Evolutionary conservation across 2,888 invertebrate genomes (phyloP), one percentile per base, ranked within the genome.

Genomic region (Rhagophthalmus giganteus): DNA sequence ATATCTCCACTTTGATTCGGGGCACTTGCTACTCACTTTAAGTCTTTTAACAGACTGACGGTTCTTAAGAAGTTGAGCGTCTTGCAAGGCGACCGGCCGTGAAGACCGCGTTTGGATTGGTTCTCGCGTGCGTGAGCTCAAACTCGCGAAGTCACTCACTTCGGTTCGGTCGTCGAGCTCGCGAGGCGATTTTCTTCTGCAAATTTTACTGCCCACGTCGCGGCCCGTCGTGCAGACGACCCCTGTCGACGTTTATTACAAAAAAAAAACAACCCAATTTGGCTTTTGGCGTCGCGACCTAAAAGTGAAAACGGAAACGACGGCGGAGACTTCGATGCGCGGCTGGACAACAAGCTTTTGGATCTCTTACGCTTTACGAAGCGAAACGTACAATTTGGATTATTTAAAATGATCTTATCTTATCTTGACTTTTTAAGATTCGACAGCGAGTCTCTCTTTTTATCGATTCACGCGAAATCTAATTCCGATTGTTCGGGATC

Each of bases 31-130:
- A 65, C 68, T 66, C 69, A 67, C 69, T 68, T 65, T 66, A 70
- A 65, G 71, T 72, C 72, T 72, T 71, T 60, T 59, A 64, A 62
- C 67, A 69, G 72, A 72, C 72, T 72, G 65, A 61, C 57, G 59
- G 64, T 57, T 51, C 62, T 62, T 57, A 63, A 63, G 61, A 60
- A 60, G 60, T 60, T 55, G 57, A 62, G 62, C 58, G 62, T 61
- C 62, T 64, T 61, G 58, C 60, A 56, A 54, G 55, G 57, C 57
- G 59, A 49, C 59, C 60, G 66, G 58, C 63, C 66, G 63, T 64
- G 65, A 65, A 59, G 64, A 57, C 51, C 54, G 56, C 59, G 55
- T 49, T 53, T 50, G 57, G 59, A 59, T 63, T 64, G 63, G 62
- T 55, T 50, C 56, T 46, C 34, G 50, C 45, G 51, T 51, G 54